Evolutionary conservation across 2,113 vertebrate species (phyloP), one percentile per base, ranked within the genome.

Genomic region (Pipra filicauda): DNA sequence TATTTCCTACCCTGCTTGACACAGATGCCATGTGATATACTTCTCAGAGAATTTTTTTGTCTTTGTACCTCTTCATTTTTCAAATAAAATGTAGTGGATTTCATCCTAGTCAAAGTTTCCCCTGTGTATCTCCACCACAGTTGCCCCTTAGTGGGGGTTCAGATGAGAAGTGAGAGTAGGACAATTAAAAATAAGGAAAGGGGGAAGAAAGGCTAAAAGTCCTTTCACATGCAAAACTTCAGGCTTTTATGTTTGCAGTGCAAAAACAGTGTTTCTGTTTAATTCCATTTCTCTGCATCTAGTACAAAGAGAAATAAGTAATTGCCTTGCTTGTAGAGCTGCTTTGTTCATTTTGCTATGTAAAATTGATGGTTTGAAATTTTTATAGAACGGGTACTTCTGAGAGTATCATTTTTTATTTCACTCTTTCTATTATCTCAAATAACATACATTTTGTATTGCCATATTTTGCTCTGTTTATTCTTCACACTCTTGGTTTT

Each of bases 391-490:
- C 59, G 48, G 12, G 30, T 71, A 52, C 43, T 95, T 88, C 66
- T 83, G 73, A 76, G 81, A 94, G 67, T 93, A 66, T 89, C 6
- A 72, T 95, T 97, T 93, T 88, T 96, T 87, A 83, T 93, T 95
- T 90, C 79, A 69, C 33, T 39, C 43, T 83, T 94, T 85, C 31
- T 80, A 11, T 93, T 93, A 84, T 84, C 73, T 89, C 85, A 91
- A 95, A 89, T 89, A 83, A 51, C 6, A 2, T 90, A n/a, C 69
- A 23, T 88, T 85, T 85, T 88, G 31, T 62, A 48, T 91, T 93
- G 51, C 74, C 14, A 73, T 20, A 22, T 52, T 94, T 95, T 79
- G 3, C 49, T 64, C 35, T 93, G 78, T 90, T 94, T 93, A 44
- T 91, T 95, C 61, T 93, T 93, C 71, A 72, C 20, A 35, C 37